A percentile compares a stretch with the other conserved stretches of the same genome.
Evolutionary conservation across 2,888 invertebrate species (phyloP).

Genomic region (Strigamia crassipes): DNA sequence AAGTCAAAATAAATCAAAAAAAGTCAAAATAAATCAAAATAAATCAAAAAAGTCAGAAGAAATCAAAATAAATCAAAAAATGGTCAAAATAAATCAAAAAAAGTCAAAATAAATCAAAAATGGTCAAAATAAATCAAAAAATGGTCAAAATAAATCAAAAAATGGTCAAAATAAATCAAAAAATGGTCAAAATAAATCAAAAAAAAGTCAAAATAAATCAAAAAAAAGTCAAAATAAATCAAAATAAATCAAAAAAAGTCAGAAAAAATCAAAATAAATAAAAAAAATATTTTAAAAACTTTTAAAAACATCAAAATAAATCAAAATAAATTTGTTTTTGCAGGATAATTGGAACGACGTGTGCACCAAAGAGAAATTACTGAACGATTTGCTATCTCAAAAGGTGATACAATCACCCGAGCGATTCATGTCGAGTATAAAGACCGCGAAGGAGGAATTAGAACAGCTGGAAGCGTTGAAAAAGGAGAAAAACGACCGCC

Average conservation of each 20-base stretch:
- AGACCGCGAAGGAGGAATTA: neutral
- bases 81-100: no score
- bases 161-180: no score
- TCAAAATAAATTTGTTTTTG: neutral
- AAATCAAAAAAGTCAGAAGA: no score
- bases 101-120: no score
- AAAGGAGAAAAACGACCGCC: neutral
- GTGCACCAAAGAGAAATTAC: neutral
- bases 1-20: neutral
- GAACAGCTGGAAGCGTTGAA: neutral
- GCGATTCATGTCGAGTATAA: neutral
- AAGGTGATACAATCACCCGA: neutral
- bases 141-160: no score
- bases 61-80: no score
- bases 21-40: no score
- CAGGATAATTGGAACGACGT: neutral
- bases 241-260: no score
- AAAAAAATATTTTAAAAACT: neutral
- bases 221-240: no score
- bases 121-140: neutral
- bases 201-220: no score
- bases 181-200: no score
- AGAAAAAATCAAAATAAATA: no score
- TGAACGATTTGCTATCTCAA: neutral
- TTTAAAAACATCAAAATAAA: neutral